Conservation (phyloP, 2,888 invertebrate genomes). For the Escarpia spicata region DNA sequence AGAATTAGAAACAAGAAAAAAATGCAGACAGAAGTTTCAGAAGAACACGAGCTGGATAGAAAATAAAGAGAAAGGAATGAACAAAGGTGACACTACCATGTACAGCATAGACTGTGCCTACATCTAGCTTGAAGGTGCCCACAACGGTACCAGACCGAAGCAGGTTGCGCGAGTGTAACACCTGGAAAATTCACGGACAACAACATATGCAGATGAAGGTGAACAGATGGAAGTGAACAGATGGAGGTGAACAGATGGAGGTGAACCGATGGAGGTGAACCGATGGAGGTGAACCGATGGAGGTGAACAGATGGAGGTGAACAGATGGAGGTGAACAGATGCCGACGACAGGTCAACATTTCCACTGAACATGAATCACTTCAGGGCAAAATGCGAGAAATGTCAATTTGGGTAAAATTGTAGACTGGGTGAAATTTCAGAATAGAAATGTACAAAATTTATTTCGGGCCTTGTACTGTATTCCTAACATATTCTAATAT, state of each 20-base stretch:
- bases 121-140: conserved; percentile 72
- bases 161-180: conserved; percentile 84
- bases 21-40: not conserved
- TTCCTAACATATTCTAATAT: no score
- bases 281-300: no score
- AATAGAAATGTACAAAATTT: no score
- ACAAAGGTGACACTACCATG: conserved; percentile 69
- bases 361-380: not conserved
- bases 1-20: not conserved
- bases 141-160: conserved; percentile 85
- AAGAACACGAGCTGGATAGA: not conserved
- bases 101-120: conserved; percentile 77
- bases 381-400: no score
- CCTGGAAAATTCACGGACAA: conserved; percentile 68
- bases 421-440: no score
- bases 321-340: no score
- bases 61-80: conserved; percentile 8
- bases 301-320: no score
- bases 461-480: no score
- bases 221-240: no score
- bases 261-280: no score
- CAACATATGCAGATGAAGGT: not conserved
- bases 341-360: not conserved
- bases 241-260: no score
- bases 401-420: no score